These are phyloP conservation scores for Sebastes flavidus DNA, from an alignment of 2,797 vertebrate species.

Conservation along the genomic window DNA sequence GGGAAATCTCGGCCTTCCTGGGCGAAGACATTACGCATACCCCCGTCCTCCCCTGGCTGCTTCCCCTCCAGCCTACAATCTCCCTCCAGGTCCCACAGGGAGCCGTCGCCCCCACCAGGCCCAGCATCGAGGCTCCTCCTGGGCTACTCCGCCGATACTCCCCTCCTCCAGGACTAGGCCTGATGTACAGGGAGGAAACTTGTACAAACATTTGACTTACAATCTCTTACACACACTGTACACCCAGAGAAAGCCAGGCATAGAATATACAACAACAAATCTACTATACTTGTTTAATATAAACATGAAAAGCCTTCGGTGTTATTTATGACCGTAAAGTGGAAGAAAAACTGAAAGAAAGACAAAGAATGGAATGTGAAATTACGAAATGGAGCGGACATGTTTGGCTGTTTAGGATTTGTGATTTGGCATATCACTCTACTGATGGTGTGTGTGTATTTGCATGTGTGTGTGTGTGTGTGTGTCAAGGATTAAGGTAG, in stretches of 20 bases:
- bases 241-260: constrained; percentile 25
- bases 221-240: constrained; percentile 22
- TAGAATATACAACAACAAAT: constrained; percentile 44
- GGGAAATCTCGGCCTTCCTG: constrained; percentile 44
- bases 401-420: not conserved
- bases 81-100: constrained; percentile 50
- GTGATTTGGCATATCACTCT: not conserved
- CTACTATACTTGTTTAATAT: constrained; percentile 16
- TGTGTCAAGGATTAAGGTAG: not conserved
- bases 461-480: not conserved
- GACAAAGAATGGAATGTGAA: constrained; percentile 4
- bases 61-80: constrained; percentile 43
- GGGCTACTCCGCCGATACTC: constrained; percentile 41
- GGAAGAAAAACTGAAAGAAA: not conserved
- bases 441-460: not conserved
- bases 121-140: constrained; percentile 48
- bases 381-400: constrained; percentile 5
- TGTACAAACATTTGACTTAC: constrained; percentile 63
- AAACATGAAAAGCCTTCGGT: constrained; percentile 36
- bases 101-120: constrained; percentile 30
- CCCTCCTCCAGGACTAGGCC: constrained; percentile 20
- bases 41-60: constrained; percentile 38
- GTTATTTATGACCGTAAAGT: constrained; percentile 25
- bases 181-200: constrained; percentile 53
- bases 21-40: constrained; percentile 63